Base-by-base conservation (phyloP, 2,113 vertebrate genomes). In the Geothlypis trichas region DNA sequence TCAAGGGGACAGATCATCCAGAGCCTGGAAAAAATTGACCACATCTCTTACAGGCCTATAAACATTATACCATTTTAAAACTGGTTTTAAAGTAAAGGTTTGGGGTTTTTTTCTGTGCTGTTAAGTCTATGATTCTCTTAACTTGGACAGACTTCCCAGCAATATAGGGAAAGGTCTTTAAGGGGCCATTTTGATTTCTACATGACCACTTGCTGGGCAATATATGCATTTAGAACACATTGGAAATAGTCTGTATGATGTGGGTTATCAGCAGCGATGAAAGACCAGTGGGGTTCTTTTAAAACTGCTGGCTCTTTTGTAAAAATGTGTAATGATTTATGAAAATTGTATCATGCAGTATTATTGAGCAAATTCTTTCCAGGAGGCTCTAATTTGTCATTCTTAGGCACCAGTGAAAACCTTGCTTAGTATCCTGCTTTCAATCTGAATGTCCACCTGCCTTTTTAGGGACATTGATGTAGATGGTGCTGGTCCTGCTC, bases 101-200 rank as follows among this genome's bases (percentile, higher is more conserved):
- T 57, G 49, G 8, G 0, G 0, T 0, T 0, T 59, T 39, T 75
- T 66, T 13, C 39, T 68, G 0, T 1, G 0, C 8, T 67, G 27
- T 52, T 54, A 65, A 46, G 12, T 37, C 35, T 31, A 22, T 33
- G 37, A 76, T 72, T 90, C 57, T 83, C n/a, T 73, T 65, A 87
- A 54, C 24, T 68, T n/a, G 23, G 30, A 75, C 44, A 49, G 41
- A 90, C 93, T 82, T 84, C 27, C 33, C 24, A 54, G 47, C 2
- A 87, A 91, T 91, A 84, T 28, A 12, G 24, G 22, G 2, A 74
- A 86, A 78, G 39, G 30, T 77, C 39, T 89, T 74, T 47, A 66
- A 77, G 24, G 5, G 30, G 22, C 62, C 27, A 91, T 74, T 91
- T 87, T 31, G 51, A 35, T 93, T 95, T 91, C 65, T 91, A 11